These are phyloP conservation scores for Vireo altiloquus DNA, from an alignment of 2,113 vertebrate genomes.

Conservation along the genomic window DNA sequence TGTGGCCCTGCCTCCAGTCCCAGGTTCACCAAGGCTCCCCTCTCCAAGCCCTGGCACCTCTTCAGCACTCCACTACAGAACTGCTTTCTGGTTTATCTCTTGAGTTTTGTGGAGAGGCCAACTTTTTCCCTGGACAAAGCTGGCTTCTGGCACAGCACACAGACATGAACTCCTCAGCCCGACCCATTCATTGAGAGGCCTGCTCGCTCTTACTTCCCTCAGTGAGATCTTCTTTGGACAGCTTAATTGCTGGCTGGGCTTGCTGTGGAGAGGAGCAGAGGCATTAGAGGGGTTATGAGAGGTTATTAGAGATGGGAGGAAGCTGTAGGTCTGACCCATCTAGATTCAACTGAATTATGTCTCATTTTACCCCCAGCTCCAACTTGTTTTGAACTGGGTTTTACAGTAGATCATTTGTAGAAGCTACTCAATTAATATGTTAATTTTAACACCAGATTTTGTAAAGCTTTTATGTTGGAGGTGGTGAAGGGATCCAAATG, in stretches of 20 bases:
- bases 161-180: not conserved
- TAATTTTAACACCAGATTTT: constrained; percentile 48
- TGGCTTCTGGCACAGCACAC: not conserved
- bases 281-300: not conserved
- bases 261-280: not conserved
- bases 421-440: constrained; percentile 40
- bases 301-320: not conserved
- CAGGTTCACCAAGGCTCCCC: not conserved
- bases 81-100: not conserved
- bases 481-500: constrained; percentile 33
- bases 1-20: not conserved
- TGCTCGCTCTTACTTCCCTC: rapidly evolving
- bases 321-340: not conserved
- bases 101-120: not conserved
- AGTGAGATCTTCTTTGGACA: not conserved
- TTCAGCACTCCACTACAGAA: rapidly evolving
- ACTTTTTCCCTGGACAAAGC: not conserved
- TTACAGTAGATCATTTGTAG: constrained; percentile 27
- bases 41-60: not conserved
- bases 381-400: not conserved
- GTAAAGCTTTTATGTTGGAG: constrained; percentile 27
- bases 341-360: not conserved
- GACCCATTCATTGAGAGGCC: not conserved
- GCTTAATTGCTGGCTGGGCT: not conserved
- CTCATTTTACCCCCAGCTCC: not conserved